Conservation (phyloP, 2,797 vertebrate genomes). For the Pogoniulus pusillus region DNA sequence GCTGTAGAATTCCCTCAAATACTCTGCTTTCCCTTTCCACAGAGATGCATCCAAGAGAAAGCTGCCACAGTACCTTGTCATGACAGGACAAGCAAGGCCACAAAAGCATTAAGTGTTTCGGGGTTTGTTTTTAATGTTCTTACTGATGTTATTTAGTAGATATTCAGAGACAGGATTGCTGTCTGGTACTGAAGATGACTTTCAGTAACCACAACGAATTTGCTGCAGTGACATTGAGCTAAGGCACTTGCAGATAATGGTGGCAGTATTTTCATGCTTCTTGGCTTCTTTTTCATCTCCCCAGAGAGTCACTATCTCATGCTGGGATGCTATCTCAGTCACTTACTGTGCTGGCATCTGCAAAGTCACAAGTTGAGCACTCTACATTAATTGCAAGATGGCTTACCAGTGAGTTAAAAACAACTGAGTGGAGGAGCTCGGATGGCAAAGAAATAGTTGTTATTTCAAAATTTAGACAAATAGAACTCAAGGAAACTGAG, state of each 20-base stretch:
- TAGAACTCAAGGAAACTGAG: neutral
- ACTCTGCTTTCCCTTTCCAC: neutral
- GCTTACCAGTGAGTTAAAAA: neutral
- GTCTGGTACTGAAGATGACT: neutral
- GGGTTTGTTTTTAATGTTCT: neutral
- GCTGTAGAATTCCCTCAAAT: neutral
- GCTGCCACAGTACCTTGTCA: neutral
- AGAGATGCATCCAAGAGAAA: neutral
- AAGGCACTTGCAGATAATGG: constrained; percentile 6
- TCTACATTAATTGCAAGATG: neutral
- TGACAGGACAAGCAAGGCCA: neutral
- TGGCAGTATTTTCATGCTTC: neutral
- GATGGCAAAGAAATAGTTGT: neutral
- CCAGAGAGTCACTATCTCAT: neutral
- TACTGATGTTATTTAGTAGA: neutral
- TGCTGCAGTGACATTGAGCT: constrained; percentile 52
- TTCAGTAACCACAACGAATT: neutral
- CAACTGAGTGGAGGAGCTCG: neutral
- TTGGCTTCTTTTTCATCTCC: constrained; percentile 26
- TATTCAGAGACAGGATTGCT: neutral
- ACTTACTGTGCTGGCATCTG: neutral
- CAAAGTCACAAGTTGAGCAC: constrained; percentile 34
- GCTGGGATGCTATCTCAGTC: neutral
- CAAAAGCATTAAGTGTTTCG: neutral
- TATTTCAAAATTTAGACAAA: constrained; percentile 8